Base-by-base conservation (phyloP, 2,888 invertebrate genomes). In the Zaprionus lineosus region DNA sequence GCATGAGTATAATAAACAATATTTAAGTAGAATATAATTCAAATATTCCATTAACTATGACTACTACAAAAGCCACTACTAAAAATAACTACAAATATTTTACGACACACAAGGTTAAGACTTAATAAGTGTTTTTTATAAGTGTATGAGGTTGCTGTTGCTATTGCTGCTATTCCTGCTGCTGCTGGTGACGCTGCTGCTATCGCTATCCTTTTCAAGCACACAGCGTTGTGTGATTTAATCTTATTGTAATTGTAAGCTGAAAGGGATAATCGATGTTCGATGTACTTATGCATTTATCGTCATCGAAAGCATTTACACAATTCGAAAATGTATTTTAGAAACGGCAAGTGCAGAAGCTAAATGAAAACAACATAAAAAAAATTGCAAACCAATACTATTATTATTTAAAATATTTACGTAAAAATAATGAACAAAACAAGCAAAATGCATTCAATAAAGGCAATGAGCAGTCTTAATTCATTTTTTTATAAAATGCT, bases 371-470 rank as follows among this genome's bases (percentile, higher is more conserved):
- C 2, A 26, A n/a, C n/a, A n/a, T n/a, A 26, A 7, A 28, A 11
- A 31, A 36, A 41, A 50, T 12, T 2, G 34, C 28, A 40, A 51
- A 28, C 15, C 33, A 5, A 58, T 46, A 52, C 47, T 43, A 57
- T 44, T 47, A 72, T 46, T 59, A 72, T 68, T 58, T 59, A 72
- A 56, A 51, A 33, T 46, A 52, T 48, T 40, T 65, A 72, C 44
- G 47, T 55, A 51, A 47, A 55, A 66, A 33, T 51, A 40, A 71
- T 37, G 28, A 57, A 55, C 29, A 47, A 65, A 52, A 41, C 26
- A 48, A 57, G 44, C 52, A 18, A 47, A 64, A 67, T 68, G 53
- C 65, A 72, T 72, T 72, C 67, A 68, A 72, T 68, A 72, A 72
- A 65, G 46, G 50, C 52, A 59, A 46, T 6, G 16, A 68, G 41